Conservation (phyloP, 2,888 invertebrate genomes). For the Anagyrus pseudococci region DNA sequence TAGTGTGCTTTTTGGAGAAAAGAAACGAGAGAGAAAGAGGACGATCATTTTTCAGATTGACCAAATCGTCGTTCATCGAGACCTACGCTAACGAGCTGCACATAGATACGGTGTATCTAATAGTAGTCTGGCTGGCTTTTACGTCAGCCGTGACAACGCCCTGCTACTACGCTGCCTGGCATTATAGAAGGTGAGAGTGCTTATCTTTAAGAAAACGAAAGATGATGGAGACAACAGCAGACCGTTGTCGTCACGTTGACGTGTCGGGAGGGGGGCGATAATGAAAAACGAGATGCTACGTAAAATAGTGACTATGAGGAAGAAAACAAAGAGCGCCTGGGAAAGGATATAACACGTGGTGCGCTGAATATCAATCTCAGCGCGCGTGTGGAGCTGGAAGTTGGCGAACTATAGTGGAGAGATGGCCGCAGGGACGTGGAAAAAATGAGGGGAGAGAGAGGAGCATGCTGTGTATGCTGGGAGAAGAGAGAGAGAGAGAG, state of each 20-base stretch:
- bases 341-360: neutral
- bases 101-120: conserved; percentile 73
- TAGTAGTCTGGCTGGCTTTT: conserved; percentile 76
- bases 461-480: no score
- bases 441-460: neutral
- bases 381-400: neutral
- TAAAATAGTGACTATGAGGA: neutral
- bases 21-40: no score
- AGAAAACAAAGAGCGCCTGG: neutral
- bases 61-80: conserved; percentile 71
- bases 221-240: neutral
- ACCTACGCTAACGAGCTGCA: conserved; percentile 73
- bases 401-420: neutral
- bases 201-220: neutral
- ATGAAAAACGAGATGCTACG: neutral
- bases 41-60: conserved; percentile 63
- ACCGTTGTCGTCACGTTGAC: neutral
- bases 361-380: neutral
- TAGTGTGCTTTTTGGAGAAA: no score
- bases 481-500: neutral
- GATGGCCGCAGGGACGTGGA: neutral
- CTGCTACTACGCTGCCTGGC: conserved; percentile 70
- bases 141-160: conserved; percentile 73
- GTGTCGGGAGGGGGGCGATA: neutral
- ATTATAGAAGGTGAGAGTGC: conserved; percentile 67